These are phyloP conservation scores for Lasioglossum leucozonium DNA, from an alignment of 2,888 invertebrate species.

Conservation along the genomic window DNA sequence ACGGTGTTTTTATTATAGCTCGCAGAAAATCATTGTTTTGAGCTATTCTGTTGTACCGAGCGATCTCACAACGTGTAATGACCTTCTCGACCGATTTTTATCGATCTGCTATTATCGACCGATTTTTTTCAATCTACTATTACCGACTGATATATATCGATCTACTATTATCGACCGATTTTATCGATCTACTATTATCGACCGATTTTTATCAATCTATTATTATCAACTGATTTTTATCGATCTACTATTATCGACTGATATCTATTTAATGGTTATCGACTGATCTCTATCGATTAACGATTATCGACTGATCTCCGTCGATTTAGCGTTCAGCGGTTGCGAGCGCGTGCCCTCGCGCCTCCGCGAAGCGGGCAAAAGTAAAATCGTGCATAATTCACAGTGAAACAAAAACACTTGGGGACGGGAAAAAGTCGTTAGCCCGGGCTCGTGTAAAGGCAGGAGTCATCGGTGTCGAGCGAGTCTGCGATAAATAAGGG, in stretches of 20 bases:
- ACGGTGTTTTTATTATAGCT: neutral
- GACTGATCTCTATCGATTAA: neutral
- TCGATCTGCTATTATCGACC: neutral
- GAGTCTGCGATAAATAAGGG: constrained; percentile 51
- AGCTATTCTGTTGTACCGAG: too few relatives aligned
- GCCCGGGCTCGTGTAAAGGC: constrained; percentile 19
- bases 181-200: neutral
- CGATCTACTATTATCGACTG: neutral
- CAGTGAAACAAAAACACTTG: constrained; percentile 18
- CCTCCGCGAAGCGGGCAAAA: neutral
- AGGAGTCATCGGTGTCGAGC: constrained; percentile 33
- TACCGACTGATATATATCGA: neutral
- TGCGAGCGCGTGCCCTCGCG: too few relatives aligned
- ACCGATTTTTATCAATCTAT: neutral
- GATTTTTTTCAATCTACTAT: neutral
- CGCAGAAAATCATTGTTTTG: neutral
- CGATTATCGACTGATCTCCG: neutral
- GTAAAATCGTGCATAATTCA: neutral
- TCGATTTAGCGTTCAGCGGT: neutral
- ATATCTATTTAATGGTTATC: neutral
- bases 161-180: neutral
- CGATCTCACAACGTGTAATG: neutral
- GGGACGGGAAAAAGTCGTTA: constrained; percentile 28
- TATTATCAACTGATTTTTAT: neutral
- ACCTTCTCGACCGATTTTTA: neutral